Percentiles rank a stretch among this genome's conserved stretches.
Conservation (phyloP, 2,113 vertebrate genomes). For the Lophura nycthemera region DNA sequence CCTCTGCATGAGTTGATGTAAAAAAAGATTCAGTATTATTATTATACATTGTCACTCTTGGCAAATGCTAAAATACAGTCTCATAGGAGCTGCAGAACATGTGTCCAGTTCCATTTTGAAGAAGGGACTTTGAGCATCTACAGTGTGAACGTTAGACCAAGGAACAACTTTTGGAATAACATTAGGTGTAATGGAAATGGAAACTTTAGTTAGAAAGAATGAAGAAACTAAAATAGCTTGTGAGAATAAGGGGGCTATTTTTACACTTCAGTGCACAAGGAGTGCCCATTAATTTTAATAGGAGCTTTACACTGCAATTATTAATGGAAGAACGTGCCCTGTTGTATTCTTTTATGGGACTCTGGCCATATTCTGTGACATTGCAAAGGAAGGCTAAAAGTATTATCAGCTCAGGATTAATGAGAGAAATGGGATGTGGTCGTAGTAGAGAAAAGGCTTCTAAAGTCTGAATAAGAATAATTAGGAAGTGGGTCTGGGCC, state of each 20-base stretch:
- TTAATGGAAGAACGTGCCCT: constrained; percentile 38
- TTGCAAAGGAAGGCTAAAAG: constrained; percentile 25
- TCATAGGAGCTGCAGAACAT: constrained; percentile 9
- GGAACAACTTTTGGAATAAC: constrained; percentile 8
- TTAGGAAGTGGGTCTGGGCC: neutral
- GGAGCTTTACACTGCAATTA: constrained; percentile 55
- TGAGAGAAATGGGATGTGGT: neutral
- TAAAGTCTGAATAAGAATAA: neutral
- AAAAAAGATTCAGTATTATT: neutral
- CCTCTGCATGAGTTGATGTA: neutral
- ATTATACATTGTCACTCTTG: neutral
- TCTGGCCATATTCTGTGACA: constrained; percentile 8
- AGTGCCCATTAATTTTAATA: constrained; percentile 77
- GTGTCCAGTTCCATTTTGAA: constrained; percentile 37
- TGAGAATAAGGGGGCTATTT: constrained; percentile 68
- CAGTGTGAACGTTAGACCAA: constrained; percentile 3
- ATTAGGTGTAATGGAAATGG: constrained; percentile 67
- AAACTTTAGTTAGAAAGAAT: constrained; percentile 56
- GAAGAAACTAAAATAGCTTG: constrained; percentile 50
- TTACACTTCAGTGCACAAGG: constrained; percentile 45
- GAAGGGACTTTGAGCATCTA: neutral
- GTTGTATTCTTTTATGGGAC: constrained; percentile 29
- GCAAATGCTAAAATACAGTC: constrained; percentile 19
- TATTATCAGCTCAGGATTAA: neutral
- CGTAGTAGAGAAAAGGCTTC: neutral